Conservation (phyloP, 2,888 invertebrate species). For the Hirtodrosophila histrioides region DNA sequence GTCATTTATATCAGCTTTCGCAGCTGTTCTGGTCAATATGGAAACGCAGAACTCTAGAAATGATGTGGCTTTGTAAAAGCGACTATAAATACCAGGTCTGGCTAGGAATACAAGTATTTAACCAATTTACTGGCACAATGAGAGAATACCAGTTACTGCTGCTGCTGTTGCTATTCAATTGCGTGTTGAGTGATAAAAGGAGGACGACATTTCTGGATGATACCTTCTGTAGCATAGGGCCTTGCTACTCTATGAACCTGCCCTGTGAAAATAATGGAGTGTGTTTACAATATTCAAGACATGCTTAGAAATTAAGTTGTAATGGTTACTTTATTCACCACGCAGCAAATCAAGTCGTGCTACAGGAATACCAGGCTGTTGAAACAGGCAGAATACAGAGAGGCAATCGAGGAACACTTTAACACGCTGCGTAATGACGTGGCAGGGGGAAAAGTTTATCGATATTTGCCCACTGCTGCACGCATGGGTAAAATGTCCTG, state of each 20-base stretch:
- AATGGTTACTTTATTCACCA: neutral
- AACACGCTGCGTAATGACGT: constrained; percentile 46
- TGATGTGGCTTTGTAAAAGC: neutral
- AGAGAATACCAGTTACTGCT: neutral
- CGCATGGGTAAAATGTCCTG: constrained; percentile 49
- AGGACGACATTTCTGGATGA: neutral
- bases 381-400: neutral
- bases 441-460: constrained; percentile 28
- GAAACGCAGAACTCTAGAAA: neutral
- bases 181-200: neutral
- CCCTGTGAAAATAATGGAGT: constrained; percentile 39
- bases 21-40: constrained; percentile 18
- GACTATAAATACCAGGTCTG: constrained; percentile 13
- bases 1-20: neutral
- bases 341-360: constrained; percentile 22
- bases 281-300: constrained; percentile 1
- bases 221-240: constrained; percentile 15
- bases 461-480: constrained; percentile 38
- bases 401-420: neutral
- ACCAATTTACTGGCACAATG: constrained; percentile 3
- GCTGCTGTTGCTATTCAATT: neutral
- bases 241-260: constrained; percentile 30
- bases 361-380: neutral
- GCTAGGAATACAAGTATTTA: neutral
- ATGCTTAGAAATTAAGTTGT: neutral